Evolutionary conservation across 2,888 invertebrate species (phyloP).

Genomic region (Rhogogaster chlorosoma): DNA sequence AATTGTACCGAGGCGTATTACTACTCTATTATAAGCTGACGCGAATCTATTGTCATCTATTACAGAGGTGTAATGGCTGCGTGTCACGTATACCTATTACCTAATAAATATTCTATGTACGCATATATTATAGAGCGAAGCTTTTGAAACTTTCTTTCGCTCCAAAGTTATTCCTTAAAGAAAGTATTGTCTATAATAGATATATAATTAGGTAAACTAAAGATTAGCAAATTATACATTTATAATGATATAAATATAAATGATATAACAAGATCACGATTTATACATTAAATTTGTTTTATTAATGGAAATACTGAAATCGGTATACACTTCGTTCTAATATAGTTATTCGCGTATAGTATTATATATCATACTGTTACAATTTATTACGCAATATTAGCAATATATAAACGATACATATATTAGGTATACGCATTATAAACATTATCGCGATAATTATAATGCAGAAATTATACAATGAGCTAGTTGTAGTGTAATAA

Average conservation of each 20-base stretch:
- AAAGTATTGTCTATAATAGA: no score
- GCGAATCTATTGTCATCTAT: conserved; percentile 22
- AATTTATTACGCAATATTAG: conserved; percentile 49
- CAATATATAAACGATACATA: conserved; percentile 53
- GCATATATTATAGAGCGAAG: not conserved
- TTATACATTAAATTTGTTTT: conserved; percentile 36
- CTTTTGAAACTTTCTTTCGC: not conserved
- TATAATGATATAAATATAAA: not conserved
- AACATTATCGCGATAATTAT: conserved; percentile 18
- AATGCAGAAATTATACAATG: conserved; percentile 50
- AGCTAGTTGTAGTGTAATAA: conserved; percentile 27
- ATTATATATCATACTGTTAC: conserved; percentile 40
- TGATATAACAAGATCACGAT: not conserved
- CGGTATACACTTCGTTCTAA: conserved; percentile 67
- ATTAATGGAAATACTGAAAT: conserved; percentile 71
- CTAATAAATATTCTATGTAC: not conserved
- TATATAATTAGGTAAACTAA: not conserved
- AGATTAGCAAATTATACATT: not conserved
- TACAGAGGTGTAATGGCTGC: conserved; percentile 2
- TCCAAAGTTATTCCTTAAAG: no score
- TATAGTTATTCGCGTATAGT: conserved; percentile 51
- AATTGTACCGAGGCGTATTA: conserved; percentile 1
- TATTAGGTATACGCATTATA: not conserved
- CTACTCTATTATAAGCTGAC: not conserved
- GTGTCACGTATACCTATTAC: not conserved